Conservation (phyloP, 2,113 vertebrate genomes). For the Dipodomys spectabilis region DNA sequence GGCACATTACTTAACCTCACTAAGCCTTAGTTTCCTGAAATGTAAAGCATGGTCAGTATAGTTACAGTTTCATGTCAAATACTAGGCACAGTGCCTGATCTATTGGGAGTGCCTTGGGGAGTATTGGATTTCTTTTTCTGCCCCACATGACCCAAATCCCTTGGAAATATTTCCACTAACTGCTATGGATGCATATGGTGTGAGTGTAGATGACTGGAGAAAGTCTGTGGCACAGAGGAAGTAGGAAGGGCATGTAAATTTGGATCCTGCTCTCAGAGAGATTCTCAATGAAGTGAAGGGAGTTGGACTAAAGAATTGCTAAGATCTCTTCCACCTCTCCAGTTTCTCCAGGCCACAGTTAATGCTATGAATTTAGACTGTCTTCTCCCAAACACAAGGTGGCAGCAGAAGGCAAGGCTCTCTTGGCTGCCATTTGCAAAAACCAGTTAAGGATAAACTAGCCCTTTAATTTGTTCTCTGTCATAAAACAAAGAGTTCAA, state of each 20-base stretch:
- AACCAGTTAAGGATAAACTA: too few species aligned
- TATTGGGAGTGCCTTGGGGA: background rate
- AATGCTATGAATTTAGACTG: background rate
- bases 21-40: background rate
- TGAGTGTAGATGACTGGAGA: background rate
- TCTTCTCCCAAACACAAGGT: conserved; percentile 45
- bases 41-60: background rate
- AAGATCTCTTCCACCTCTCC: background rate
- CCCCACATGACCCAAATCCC: background rate
- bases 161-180: background rate
- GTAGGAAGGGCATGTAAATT: background rate
- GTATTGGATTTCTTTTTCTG: background rate
- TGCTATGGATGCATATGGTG: background rate
- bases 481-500: background rate
- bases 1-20: background rate
- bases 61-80: background rate
- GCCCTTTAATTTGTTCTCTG: background rate
- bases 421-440: background rate
- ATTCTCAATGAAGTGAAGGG: background rate
- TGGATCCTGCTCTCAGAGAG: background rate
- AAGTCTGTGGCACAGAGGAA: background rate
- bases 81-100: background rate
- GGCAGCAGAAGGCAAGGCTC: conserved; percentile 57
- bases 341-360: background rate
- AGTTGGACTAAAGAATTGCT: background rate